Base-by-base conservation (phyloP, 2,888 invertebrate genomes). In the Ennomos quercinarius region DNA sequence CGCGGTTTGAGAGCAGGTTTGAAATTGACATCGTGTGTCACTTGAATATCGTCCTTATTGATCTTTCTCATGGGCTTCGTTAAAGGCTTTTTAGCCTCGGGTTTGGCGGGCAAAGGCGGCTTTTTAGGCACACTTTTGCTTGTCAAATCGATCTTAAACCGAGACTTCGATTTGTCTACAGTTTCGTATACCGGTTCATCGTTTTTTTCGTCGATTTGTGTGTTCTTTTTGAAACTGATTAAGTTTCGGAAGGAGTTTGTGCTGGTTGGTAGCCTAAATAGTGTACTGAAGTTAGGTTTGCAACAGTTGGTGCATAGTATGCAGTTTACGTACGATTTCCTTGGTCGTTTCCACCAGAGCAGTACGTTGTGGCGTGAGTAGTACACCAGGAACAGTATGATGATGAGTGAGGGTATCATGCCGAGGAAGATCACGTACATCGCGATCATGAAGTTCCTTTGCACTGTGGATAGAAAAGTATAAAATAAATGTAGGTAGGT, bases 371-470 rank as follows among this genome's bases (percentile, higher is more conserved):
- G 95, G 27, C 95, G 94, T 63, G 95, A 94, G 89, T 97, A 97
- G 94, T 97, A 98, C 53, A 95, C 83, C 39, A 96, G 89, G 82
- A 97, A 94, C 40, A 95, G 91, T 3, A 95, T 77, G 17, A 96
- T 84, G 1, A 96, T 94, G 42, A 96, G 85, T 59, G 95, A 85
- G 0, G 98, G 98, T 55, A 98, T 93, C 70, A 98, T 95, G 27
- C 97, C 96, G 72, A 98, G 94, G 94, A 98, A 98, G 73, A 98
- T 95, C 68, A 99, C 94, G 84, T 96, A 96, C 93, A 99, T 93
- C 37, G 96, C 96, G 62, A 96, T 95, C 80, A 97, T 94, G 83
- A 97, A 95, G 74, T 95, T 95, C 70, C 94, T 94, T 80, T 95
- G 94, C 66, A 96, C 97, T 97, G 94, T 66, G 56, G 54, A 51